Base-by-base conservation (phyloP, 2,797 vertebrate species). In the Macrochelys suwanniensis region DNA sequence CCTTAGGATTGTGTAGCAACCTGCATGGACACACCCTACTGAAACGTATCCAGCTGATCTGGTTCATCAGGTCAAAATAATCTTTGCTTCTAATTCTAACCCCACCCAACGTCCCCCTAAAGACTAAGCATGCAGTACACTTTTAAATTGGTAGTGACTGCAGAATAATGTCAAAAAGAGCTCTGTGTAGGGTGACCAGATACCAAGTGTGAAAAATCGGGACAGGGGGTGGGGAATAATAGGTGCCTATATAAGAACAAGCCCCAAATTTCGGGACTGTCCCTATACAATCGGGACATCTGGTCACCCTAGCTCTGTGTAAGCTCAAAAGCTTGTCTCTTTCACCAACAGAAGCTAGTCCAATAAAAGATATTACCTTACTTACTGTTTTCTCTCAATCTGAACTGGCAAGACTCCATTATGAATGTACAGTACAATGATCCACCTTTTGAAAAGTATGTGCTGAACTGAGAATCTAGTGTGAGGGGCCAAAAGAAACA, bases 41-140 rank as follows among this genome's bases (percentile, higher is more conserved):
- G 94, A 97, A 97, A 90, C 3, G 2, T 16, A 91, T 56, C 96
- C 77, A 79, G 91, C 88, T 81, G 49, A 85, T 96, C 97, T 96
- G 94, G 96, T 97, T 97, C 94, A 89, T 94, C 92, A 17, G 93
- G 95, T 85, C 92, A 96, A 94, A 97, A 91, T 3, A 33, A 94
- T 95, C 95, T 95, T 28, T 7, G 56, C 89, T 95, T 93, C 92
- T 57, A 82, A 83, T 95, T 93, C 91, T 59, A 85, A 85, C 76
- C 74, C 2, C 92, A 89, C 96, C 91, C 88, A 37, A 5, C 0
- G 1, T 96, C 93, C 95, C 94, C 85, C 90, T 65, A 82, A 87
- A 87, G 90, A 21, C 7, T 77, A 59, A 21, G 2, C 57, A 92
- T 53, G 77, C 51, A 82, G 80, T 59, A 74, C 56, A n/a, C 7